Conservation (phyloP, 2,888 invertebrate species). For the Hecatera dysodea region DNA sequence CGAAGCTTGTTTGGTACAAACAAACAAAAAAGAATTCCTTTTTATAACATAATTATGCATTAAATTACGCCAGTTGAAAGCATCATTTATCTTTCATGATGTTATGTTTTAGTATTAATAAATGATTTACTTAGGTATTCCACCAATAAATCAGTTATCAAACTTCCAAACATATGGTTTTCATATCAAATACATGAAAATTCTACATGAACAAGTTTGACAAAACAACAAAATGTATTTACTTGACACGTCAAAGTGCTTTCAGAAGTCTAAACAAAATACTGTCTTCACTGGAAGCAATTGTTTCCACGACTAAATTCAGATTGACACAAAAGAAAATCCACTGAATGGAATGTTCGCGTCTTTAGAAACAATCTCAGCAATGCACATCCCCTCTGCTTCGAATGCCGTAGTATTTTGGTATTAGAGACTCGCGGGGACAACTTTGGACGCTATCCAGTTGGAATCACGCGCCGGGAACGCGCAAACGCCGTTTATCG, state of each 20-base stretch:
- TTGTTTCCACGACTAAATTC: slow-evolving; percentile 57
- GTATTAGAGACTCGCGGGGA: slow-evolving; percentile 87
- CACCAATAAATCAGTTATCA: neutral
- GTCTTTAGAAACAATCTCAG: slow-evolving; percentile 75
- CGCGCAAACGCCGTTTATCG: slow-evolving; percentile 75
- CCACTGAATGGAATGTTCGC: slow-evolving; percentile 64
- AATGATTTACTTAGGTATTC: neutral
- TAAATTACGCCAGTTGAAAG: neutral
- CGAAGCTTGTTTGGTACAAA: too few species aligned
- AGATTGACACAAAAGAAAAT: slow-evolving; percentile 69
- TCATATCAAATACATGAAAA: neutral
- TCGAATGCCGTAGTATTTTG: slow-evolving; percentile 85
- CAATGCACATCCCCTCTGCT: slow-evolving; percentile 83
- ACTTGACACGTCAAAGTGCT: slow-evolving; percentile 23
- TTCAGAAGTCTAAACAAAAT: slow-evolving; percentile 40
- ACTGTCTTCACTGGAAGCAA: slow-evolving; percentile 31
- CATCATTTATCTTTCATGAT: neutral
- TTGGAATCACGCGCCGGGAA: slow-evolving; percentile 77
- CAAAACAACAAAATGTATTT: slow-evolving; percentile 16
- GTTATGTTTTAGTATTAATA: neutral
- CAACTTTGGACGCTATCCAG: slow-evolving; percentile 89
- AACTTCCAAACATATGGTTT: neutral
- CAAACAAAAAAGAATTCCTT: too few species aligned
- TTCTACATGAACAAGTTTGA: neutral
- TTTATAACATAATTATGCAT: too few species aligned